These are phyloP conservation scores for Lutraria rhynchaena DNA, from an alignment of 1,140 invertebrate species.

Conservation along the genomic window DNA sequence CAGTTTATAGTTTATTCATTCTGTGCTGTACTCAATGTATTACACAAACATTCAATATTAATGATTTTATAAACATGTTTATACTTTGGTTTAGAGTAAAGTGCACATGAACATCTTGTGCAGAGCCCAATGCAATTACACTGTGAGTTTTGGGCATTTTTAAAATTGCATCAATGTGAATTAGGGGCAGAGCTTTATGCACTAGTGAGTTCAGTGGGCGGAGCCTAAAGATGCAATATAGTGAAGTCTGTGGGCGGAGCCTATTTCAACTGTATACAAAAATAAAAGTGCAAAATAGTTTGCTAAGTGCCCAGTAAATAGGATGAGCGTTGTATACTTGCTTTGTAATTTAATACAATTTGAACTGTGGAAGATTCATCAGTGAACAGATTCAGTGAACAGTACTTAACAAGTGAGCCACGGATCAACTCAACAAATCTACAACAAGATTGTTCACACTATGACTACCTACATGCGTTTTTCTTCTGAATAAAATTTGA, in stretches of 20 bases:
- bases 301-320: constrained; percentile 22
- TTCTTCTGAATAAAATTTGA: no score
- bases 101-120: no score
- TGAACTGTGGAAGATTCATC: constrained; percentile 44
- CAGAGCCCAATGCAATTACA: neutral
- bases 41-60: no score
- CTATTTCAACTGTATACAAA: constrained; percentile 39
- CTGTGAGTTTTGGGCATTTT: neutral
- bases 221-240: constrained; percentile 42
- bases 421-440: no score
- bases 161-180: constrained; percentile 9
- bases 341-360: constrained; percentile 40
- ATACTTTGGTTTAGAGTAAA: no score
- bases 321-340: constrained; percentile 35
- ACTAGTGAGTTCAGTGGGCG: constrained; percentile 42
- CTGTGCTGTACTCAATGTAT: no score
- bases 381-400: constrained; percentile 14
- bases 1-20: no score
- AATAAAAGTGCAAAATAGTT: constrained; percentile 40
- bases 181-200: constrained; percentile 8
- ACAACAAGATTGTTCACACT: no score
- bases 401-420: no score
- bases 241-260: constrained; percentile 53
- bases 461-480: no score
- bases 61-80: no score